Evolutionary conservation across 1,140 invertebrate genomes (phyloP).

Genomic region (Acyrthosiphon pisum): DNA sequence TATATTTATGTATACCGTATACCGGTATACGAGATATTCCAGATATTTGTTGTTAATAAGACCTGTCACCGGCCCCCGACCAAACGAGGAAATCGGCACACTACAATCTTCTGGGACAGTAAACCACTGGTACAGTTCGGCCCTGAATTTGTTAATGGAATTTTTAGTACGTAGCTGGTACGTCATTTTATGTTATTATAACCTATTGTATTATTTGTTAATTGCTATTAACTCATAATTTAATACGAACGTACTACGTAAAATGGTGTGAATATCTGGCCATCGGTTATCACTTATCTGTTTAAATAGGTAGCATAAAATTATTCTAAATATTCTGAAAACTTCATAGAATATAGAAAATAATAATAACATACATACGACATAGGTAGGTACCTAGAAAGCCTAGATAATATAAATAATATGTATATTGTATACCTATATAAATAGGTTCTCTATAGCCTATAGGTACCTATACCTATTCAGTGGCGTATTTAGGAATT

Average conservation of each 20-base stretch:
- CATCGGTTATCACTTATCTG: too few relatives aligned
- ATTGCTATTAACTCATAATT: not conserved
- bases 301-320: too few relatives aligned
- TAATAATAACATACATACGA: too few relatives aligned
- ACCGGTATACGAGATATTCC: not conserved
- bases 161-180: not conserved
- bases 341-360: not conserved
- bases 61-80: not conserved
- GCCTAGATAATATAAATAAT: too few relatives aligned
- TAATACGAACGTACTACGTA: not conserved
- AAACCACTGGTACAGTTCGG: not conserved
- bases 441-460: too few relatives aligned
- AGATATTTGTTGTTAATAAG: not conserved
- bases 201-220: not conserved
- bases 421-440: too few relatives aligned
- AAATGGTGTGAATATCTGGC: too few relatives aligned
- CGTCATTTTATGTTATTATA: not conserved
- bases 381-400: too few relatives aligned
- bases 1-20: not conserved
- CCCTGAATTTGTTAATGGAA: not conserved
- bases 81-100: too few relatives aligned
- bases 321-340: not conserved
- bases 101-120: not conserved
- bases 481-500: too few relatives aligned
- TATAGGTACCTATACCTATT: too few relatives aligned